Evolutionary conservation across 2,888 invertebrate genomes (phyloP).

Genomic region (Maniola hyperantus): DNA sequence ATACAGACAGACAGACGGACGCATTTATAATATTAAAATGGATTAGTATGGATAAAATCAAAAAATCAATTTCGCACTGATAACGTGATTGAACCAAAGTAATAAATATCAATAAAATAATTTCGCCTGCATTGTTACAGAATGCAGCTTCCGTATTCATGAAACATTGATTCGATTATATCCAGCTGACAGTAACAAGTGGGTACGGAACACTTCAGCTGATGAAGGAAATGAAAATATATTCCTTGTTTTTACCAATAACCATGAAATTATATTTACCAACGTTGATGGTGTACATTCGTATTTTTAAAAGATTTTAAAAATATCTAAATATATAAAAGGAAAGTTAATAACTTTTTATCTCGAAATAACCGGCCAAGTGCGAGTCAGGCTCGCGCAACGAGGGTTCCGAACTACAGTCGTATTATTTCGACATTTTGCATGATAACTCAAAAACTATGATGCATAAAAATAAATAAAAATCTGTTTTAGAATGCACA

Average conservation of each 20-base stretch:
- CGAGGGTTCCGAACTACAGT: too few species aligned
- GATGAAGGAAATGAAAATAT: constrained; percentile 23
- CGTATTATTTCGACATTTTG: too few species aligned
- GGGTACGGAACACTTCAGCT: constrained; percentile 4
- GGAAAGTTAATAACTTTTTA: too few species aligned
- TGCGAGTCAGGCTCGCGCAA: too few species aligned
- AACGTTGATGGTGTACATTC: neutral
- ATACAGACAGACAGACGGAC: too few species aligned
- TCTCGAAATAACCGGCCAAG: too few species aligned
- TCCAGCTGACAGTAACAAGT: constrained; percentile 32
- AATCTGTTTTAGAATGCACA: too few species aligned
- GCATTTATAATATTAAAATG: too few species aligned
- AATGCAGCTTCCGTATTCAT: constrained; percentile 26
- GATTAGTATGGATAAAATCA: neutral
- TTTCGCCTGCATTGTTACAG: constrained; percentile 29
- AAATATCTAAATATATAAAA: too few species aligned
- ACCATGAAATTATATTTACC: neutral
- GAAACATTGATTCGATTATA: constrained; percentile 37
- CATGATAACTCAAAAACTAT: too few species aligned
- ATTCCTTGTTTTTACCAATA: constrained; percentile 6
- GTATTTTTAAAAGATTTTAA: neutral
- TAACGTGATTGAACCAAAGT: constrained; percentile 23
- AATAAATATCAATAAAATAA: constrained; percentile 28
- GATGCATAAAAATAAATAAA: too few species aligned
- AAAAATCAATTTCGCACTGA: constrained; percentile 2